These are phyloP conservation scores for Gnathonemus longibarbis DNA, from an alignment of 2,113 vertebrate genomes.

Conservation along the genomic window DNA sequence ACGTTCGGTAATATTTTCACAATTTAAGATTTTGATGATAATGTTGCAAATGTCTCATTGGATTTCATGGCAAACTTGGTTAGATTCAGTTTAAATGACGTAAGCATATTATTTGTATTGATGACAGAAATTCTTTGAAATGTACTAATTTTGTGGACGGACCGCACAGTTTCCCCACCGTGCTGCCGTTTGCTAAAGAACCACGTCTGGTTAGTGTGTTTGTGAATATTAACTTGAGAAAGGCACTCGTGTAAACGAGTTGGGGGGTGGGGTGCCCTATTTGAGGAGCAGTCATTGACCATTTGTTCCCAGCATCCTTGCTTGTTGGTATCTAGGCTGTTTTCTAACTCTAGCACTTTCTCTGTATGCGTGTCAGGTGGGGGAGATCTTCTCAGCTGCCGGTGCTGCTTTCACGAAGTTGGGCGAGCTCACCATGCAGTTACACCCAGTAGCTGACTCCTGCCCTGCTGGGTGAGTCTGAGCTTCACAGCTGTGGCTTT, in stretches of 20 bases:
- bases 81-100: not conserved
- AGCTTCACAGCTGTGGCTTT: not conserved
- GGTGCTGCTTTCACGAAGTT: conserved; percentile 86
- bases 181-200: not conserved
- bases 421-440: conserved; percentile 86
- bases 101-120: not conserved
- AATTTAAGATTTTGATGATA: not conserved
- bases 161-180: not conserved
- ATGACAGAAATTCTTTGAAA: not conserved
- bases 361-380: conserved; percentile 59
- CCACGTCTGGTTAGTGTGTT: not conserved
- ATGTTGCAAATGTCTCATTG: not conserved
- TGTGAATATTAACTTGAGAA: not conserved
- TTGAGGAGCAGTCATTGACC: not conserved
- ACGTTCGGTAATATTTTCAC: not conserved
- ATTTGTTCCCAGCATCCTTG: not conserved
- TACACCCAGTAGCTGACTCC: conserved; percentile 84
- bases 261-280: not conserved
- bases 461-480: conserved; percentile 77
- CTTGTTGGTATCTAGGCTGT: not conserved
- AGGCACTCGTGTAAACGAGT: not conserved
- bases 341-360: not conserved
- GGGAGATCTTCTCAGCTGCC: conserved; percentile 87
- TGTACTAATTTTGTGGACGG: not conserved
- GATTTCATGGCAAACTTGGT: not conserved